A percentile compares a stretch with the other conserved stretches of the same genome.
These are phyloP conservation scores for Scelioninae gen. 2 DNA, from an alignment of 2,888 invertebrate species.

Conservation along the genomic window DNA sequence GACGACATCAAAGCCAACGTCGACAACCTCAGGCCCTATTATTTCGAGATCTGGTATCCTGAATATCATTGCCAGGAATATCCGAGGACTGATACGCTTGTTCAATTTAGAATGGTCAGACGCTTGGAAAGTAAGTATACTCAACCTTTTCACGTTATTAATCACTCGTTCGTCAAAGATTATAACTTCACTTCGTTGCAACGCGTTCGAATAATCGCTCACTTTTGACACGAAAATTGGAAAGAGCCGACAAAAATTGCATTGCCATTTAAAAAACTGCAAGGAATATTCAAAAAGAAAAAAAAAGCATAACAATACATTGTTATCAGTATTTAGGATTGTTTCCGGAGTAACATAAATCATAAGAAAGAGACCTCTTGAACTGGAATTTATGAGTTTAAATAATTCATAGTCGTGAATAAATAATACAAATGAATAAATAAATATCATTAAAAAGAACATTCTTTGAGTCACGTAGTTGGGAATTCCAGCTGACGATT, in stretches of 20 bases:
- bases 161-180: too few relatives aligned
- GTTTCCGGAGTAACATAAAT: too few relatives aligned
- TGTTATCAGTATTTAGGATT: too few relatives aligned
- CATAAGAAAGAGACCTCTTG: too few relatives aligned
- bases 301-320: too few relatives aligned
- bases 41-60: conserved; percentile 75
- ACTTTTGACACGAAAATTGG: too few relatives aligned
- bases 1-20: conserved; percentile 59
- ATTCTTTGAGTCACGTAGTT: conserved; percentile 28
- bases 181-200: too few relatives aligned
- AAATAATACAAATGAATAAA: not conserved
- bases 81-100: conserved; percentile 76
- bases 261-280: too few relatives aligned
- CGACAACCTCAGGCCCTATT: conserved; percentile 72
- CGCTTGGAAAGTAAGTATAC: conserved; percentile 75
- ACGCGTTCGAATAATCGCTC: too few relatives aligned
- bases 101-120: conserved; percentile 77
- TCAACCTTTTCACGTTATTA: too few relatives aligned
- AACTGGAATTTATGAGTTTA: not conserved
- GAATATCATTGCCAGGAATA: conserved; percentile 75
- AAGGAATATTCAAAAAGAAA: too few relatives aligned
- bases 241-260: too few relatives aligned
- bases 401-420: not conserved
- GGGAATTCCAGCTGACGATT: conserved; percentile 41
- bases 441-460: conserved; percentile 12